Evolutionary conservation across 2,888 invertebrate genomes (phyloP), one percentile per base, ranked within the genome.

Genomic region (Herminia tarsipennalis): DNA sequence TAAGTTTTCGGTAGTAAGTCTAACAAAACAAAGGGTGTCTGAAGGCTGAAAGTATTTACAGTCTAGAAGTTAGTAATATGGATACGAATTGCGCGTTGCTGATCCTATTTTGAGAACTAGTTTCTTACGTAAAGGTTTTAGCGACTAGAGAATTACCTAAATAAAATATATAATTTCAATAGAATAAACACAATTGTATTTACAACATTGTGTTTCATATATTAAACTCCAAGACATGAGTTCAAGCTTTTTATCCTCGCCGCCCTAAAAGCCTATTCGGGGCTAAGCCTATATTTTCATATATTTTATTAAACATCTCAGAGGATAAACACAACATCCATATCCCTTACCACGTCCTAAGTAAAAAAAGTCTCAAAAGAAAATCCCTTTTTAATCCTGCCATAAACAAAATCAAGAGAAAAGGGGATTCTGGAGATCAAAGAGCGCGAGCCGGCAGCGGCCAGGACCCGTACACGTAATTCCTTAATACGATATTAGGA

Each of bases 341-440:
- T 60, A 65, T 54, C 62, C 57, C 58, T 66, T 51, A 60, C 62
- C 66, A 58, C 63, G 64, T 62, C 45, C 51, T 50, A 56, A 57
- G 66, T 64, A 65, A 65, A 67, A 70, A 66, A 64, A 71, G 66
- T 69, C 70, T 70, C 66, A 73, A 68, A 70, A 70, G 68, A 66
- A 71, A 67, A 73, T 56, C 51, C 75, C 69, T 73, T 80, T 82
- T 80, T 81, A 85, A 81, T 79, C 74, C 73, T 41, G 60, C 68
- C 68, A 75, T 84, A 86, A 86, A 83, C 83, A 86, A 83, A 84
- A 76, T 75, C 64, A 70, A 60, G 57, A 52, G 62, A 52, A 59
- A 66, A 62, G 51, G 64, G 53, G 46, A 43, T 51, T 27, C 35
- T 30, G 33, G 54, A 73, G 78, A 78, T 83, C 80, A 80, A 78